Conservation (phyloP, 2,888 invertebrate genomes). For the Zeuzera pyrina region DNA sequence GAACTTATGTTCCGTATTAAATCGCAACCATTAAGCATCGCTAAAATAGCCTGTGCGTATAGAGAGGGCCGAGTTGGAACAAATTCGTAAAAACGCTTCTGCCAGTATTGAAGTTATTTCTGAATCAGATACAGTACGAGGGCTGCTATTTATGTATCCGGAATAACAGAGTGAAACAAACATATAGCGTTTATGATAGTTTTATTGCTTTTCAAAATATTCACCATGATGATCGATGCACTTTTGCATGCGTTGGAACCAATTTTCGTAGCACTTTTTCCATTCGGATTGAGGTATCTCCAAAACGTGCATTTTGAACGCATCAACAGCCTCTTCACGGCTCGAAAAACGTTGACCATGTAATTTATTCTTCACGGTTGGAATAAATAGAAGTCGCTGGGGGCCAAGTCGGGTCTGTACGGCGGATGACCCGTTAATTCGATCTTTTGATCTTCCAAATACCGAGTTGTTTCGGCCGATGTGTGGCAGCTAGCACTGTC, state of each 20-base stretch:
- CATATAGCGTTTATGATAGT: neutral
- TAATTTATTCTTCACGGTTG: too few species aligned
- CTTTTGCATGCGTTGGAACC: too few species aligned
- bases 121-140: neutral
- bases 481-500: too few species aligned
- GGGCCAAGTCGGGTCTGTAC: too few species aligned
- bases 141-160: too few species aligned
- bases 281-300: constrained; percentile 5
- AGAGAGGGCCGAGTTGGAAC: neutral
- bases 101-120: neutral
- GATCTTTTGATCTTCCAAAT: too few species aligned
- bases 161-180: constrained; percentile 1
- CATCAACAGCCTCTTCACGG: constrained; percentile 12
- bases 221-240: too few species aligned
- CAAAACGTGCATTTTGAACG: too few species aligned
- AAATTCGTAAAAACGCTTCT: constrained; percentile 1
- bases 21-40: constrained; percentile 2
- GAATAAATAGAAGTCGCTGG: too few species aligned
- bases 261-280: constrained; percentile 8
- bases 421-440: too few species aligned
- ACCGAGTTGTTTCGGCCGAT: too few species aligned
- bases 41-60: constrained; percentile 2
- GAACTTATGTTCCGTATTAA: constrained; percentile 8
- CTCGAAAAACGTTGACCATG: too few species aligned
- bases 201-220: constrained; percentile 3